These are phyloP conservation scores for Cynopterus sphinx DNA, from an alignment of 2,797 vertebrate species.

Conservation along the genomic window DNA sequence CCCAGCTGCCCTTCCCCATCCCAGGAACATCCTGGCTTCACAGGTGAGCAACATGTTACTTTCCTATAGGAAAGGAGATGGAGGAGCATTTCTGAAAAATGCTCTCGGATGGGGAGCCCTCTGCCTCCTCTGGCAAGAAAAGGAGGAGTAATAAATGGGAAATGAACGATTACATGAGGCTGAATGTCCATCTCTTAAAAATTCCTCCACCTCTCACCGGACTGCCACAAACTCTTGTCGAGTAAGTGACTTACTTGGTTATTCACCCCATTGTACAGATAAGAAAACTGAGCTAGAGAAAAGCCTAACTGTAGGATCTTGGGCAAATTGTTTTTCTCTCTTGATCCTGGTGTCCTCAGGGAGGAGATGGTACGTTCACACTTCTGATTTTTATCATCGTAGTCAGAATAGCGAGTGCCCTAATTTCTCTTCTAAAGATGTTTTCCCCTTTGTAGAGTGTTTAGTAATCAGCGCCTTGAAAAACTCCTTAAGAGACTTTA, in stretches of 20 bases:
- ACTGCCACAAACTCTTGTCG: not conserved
- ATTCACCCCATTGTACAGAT: slow-evolving; percentile 9
- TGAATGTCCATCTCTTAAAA: not conserved
- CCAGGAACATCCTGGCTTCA: not conserved
- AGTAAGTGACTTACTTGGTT: not conserved
- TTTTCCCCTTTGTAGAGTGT: slow-evolving; percentile 73
- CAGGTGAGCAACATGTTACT: not conserved
- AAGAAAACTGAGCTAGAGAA: not conserved
- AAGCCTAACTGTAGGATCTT: not conserved
- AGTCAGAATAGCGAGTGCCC: slow-evolving; percentile 10
- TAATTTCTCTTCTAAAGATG: slow-evolving; percentile 72
- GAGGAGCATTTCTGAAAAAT: not conserved
- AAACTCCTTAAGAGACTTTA: slow-evolving; percentile 76
- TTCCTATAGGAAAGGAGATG: not conserved
- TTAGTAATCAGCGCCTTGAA: slow-evolving; percentile 73
- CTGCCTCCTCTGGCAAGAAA: not conserved
- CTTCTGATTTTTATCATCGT: not conserved
- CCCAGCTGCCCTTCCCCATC: not conserved
- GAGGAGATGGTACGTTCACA: not conserved
- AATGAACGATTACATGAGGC: not conserved
- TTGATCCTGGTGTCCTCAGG: not conserved
- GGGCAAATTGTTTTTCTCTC: not conserved
- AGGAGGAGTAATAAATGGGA: not conserved
- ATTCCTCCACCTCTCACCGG: not conserved
- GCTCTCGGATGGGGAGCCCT: not conserved